Conservation (phyloP, 2,113 vertebrate genomes). For the Rana temporaria region DNA sequence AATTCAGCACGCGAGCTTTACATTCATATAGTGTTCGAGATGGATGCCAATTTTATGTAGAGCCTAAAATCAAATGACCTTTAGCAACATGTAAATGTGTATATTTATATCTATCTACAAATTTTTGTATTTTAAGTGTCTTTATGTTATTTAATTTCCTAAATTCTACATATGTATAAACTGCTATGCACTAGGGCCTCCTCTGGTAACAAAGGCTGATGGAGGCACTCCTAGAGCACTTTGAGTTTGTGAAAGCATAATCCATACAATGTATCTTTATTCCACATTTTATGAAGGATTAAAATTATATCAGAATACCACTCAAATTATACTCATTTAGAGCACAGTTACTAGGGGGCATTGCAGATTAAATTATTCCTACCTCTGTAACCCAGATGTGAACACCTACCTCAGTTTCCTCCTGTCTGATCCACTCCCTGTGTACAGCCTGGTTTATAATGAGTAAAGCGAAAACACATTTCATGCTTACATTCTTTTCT, state of each 20-base stretch:
- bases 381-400: too few relatives aligned
- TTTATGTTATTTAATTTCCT: conserved; percentile 58
- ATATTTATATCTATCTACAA: conserved; percentile 33
- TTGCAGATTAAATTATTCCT: too few relatives aligned
- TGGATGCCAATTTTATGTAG: conserved; percentile 92
- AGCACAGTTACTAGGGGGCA: too few relatives aligned
- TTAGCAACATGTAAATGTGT: conserved; percentile 1
- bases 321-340: too few relatives aligned
- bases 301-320: not conserved
- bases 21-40: conserved; percentile 94
- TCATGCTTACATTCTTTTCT: too few relatives aligned
- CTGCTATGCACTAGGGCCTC: conserved; percentile 19
- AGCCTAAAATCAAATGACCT: conserved; percentile 84
- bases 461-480: too few relatives aligned
- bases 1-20: conserved; percentile 83
- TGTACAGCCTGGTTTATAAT: too few relatives aligned
- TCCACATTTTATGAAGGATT: not conserved
- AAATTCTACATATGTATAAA: not conserved
- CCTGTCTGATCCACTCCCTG: too few relatives aligned
- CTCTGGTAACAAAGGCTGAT: not conserved
- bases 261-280: not conserved
- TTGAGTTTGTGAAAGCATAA: not conserved
- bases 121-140: conserved; percentile 57
- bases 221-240: not conserved
- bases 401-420: too few relatives aligned